A percentile compares a stretch with the other conserved stretches of the same genome.
phyloP scores from a whole-genome alignment of 2,888 invertebrate genomes.

The Hanleya hanleyi region DNA sequence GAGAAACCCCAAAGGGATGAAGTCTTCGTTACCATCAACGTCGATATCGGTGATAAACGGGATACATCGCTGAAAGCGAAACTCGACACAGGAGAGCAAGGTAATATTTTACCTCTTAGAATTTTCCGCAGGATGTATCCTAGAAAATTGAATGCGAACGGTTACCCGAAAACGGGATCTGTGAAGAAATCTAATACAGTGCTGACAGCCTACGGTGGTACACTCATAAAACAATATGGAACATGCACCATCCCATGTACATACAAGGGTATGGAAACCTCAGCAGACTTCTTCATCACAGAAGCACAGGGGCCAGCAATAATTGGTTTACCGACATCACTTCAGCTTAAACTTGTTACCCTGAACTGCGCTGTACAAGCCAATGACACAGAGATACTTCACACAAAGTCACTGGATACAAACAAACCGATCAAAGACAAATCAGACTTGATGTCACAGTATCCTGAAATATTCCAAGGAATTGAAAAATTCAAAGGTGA shows the following conservation, averaged over 20 bases:
- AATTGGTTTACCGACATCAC: background rate
- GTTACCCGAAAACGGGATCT: background rate
- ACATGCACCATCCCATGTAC: background rate
- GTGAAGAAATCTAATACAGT: background rate
- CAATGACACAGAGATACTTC: background rate
- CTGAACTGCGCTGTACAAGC: background rate
- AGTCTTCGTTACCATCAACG: background rate
- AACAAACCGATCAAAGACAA: background rate
- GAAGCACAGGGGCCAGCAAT: slow-evolving; percentile 4
- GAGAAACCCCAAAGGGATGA: no score
- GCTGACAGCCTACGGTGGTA: background rate
- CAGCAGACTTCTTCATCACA: background rate
- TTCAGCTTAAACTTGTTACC: background rate
- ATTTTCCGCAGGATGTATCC: slow-evolving; percentile 1
- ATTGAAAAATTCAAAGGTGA: slow-evolving; percentile 10
- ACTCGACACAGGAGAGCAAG: slow-evolving; percentile 15
- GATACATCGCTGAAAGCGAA: background rate
- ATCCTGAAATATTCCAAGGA: slow-evolving; percentile 10
- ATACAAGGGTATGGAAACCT: background rate
- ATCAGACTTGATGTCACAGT: background rate
- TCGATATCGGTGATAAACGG: background rate
- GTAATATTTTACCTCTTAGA: slow-evolving; percentile 3
- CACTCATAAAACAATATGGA: background rate
- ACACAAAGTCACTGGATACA: no score
- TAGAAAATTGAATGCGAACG: background rate